Evolutionary conservation across 1,140 invertebrate species (phyloP), one percentile per base, ranked within the genome.

Genomic region (Steinernema feltiae): DNA sequence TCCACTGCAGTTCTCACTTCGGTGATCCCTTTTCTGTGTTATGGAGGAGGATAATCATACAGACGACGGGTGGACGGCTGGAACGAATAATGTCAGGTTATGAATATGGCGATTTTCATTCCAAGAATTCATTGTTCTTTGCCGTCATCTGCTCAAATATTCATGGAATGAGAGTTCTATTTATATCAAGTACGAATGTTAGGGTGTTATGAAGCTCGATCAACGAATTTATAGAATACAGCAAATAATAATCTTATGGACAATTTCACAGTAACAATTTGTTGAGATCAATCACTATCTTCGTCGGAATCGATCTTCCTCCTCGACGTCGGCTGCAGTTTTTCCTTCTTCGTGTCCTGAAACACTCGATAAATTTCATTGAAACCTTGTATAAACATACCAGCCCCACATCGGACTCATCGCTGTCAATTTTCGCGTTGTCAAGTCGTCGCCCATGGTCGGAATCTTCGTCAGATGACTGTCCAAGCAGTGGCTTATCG

Each of bases 301-400:
- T 80, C 79, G 32, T 76, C 79, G 53, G 69, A 72, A 48, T 76
- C 74, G 70, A 80, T 80, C 70, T 79, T 78, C 71, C 74, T 78
- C 78, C 76, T 79, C 48, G 75, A n/a, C 1, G 12, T 46, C n/a
- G n/a, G n/a, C n/a, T n/a, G n/a, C n/a, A n/a, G n/a, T 21, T 31
- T 32, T 41, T 32, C 69, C 41, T 32, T 35, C 74, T 32, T 74
- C 71, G 24, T 74, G 69, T 24, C 77, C 75, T 48, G 48, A 78
- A 79, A 31, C 70, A 48, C 18, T 72, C 29, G 3, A 74, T 73
- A n/a, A 72, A 1, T 73, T 21, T 32, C 73, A 35, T 48, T 1
- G 7, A 41, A 41, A 41, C 7, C 35, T 41, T 7, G 7, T 41
- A 7, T 41, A 41, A n/a, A n/a, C 53, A 15, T 27, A 63, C 53